Evolutionary conservation across 2,888 invertebrate genomes (phyloP), one percentile per base, ranked within the genome.

Genomic region (Argynnis bischoffii): DNA sequence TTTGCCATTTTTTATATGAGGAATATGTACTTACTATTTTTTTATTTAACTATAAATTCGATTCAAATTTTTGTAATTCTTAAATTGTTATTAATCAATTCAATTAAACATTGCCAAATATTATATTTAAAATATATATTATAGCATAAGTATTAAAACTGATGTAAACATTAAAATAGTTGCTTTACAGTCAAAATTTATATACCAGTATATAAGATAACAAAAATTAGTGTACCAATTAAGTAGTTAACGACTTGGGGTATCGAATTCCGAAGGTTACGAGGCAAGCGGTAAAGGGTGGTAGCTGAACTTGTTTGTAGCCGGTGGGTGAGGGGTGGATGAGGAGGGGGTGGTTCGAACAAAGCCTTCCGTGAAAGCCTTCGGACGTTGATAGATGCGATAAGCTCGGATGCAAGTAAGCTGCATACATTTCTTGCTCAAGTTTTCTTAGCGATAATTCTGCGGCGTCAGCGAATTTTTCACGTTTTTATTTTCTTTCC

Each of bases 321-420:
- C 80, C 78, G 79, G 75, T 81, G 78, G 73, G 78, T 71, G 78
- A 78, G 73, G 73, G 74, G 71, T 64, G 69, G 73, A 72, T 67
- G 74, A 72, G 78, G 74, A 71, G 74, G 77, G 65, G 77, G 79
- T 83, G 82, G 82, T 81, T 83, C 84, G 89, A 90, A 91, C 90
- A 90, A 91, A 87, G 87, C 88, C 89, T 86, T 88, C 90, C 87
- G 83, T 89, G 89, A 89, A 89, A 89, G 90, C 89, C 90, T 89
- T 88, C 88, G 86, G 86, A 85, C 84, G 83, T 87, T 89, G 89
- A 89, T 89, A 87, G 89, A 91, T 91, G 90, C 90, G 91, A 90
- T 90, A 91, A 91, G 90, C 92, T 91, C 80, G 87, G 90, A 90
- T 91, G 90, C 91, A 91, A 90, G 90, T 86, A 87, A 90, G 88